Percentiles rank a stretch among this genome's conserved stretches.
Conservation (phyloP, 2,888 invertebrate genomes). For the Lobophora halterata region DNA sequence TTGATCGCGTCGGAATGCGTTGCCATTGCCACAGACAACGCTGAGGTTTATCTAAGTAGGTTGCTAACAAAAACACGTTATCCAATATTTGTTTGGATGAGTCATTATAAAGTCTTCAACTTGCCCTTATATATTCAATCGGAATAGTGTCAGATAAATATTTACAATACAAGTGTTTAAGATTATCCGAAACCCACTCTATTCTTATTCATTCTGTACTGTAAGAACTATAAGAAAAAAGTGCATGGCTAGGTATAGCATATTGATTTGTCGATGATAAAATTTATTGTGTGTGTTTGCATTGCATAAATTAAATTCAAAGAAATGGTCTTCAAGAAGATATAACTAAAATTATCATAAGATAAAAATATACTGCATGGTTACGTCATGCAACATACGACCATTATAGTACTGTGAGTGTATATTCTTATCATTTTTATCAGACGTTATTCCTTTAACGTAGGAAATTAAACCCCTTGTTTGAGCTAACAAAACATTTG, state of each 20-base stretch:
- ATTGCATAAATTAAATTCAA: too few relatives aligned
- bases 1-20: conserved; percentile 55
- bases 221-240: conserved; percentile 1
- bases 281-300: too few relatives aligned
- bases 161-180: conserved; percentile 10
- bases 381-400: conserved; percentile 24
- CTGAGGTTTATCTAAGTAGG: conserved; percentile 57
- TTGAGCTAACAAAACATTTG: conserved; percentile 35
- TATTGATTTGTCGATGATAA: too few relatives aligned
- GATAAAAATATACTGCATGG: conserved; percentile 23
- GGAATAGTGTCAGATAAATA: conserved; percentile 19
- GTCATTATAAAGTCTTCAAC: conserved; percentile 21
- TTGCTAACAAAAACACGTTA: conserved; percentile 52
- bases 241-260: too few relatives aligned
- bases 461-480: conserved; percentile 36
- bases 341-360: conserved; percentile 3
- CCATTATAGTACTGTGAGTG: conserved; percentile 16
- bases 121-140: conserved; percentile 12
- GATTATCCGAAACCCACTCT: conserved; percentile 6
- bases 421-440: conserved; percentile 24
- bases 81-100: conserved; percentile 45
- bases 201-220: conserved; percentile 2
- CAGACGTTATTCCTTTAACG: conserved; percentile 26
- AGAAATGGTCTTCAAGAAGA: background rate
- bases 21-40: conserved; percentile 42